Percentiles rank a stretch among this genome's conserved stretches.
These are phyloP conservation scores for Mactromeris polynyma DNA, from an alignment of 2,888 invertebrate species.

Conservation along the genomic window DNA sequence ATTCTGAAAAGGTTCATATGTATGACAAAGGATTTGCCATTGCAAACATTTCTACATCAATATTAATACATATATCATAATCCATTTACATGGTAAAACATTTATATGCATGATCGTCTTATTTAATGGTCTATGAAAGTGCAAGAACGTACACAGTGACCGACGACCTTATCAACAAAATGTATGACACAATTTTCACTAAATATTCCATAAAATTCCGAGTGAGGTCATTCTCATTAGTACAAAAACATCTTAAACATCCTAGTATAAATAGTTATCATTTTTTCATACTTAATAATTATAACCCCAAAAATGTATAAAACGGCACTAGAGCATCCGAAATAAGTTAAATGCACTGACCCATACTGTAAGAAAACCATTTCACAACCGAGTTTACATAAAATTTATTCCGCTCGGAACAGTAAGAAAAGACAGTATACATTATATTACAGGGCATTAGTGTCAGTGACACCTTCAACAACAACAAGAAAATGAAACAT, in stretches of 20 bases:
- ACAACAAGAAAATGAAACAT: neutral
- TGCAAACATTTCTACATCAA: too few relatives aligned
- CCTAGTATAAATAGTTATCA: neutral
- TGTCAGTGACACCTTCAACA: neutral
- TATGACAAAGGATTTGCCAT: too few relatives aligned
- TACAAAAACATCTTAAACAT: neutral
- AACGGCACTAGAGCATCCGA: neutral
- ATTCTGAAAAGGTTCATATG: too few relatives aligned
- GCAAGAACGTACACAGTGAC: too few relatives aligned
- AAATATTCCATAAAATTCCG: neutral
- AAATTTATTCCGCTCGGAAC: neutral
- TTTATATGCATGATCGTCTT: too few relatives aligned
- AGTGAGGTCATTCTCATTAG: neutral
- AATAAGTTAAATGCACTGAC: neutral
- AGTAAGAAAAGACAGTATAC: neutral
- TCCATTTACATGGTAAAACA: too few relatives aligned
- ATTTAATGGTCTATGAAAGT: too few relatives aligned
- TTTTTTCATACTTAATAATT: neutral
- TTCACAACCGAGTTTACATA: neutral
- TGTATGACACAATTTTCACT: neutral
- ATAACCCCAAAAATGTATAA: neutral
- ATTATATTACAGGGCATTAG: neutral
- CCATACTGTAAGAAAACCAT: neutral
- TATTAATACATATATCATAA: too few relatives aligned
- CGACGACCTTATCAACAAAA: too few relatives aligned